Base-by-base conservation (phyloP, 2,113 vertebrate genomes). In the Aplodontia rufa region DNA sequence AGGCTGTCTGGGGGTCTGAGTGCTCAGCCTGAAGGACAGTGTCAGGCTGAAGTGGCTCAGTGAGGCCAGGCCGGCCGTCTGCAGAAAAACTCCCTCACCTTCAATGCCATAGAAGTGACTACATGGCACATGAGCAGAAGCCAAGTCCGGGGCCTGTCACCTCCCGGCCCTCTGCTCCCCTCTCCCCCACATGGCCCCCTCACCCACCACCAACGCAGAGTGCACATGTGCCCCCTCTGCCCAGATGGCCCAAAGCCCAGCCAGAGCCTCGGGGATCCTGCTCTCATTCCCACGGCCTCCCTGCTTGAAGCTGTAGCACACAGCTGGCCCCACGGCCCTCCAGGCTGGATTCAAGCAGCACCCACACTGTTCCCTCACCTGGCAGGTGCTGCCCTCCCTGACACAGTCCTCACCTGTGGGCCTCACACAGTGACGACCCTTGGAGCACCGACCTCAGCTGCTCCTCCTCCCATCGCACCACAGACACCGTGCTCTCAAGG, bases 111-210 rank as follows among this genome's bases (percentile, higher is more conserved):
- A 45, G 40, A 72, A 74, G 55, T 35, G 13, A 55, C 45, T n/a
- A n/a, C 8, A 5, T 32, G 49, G 20, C 4, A 1, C 14, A 45
- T 28, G 20, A 69, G 47, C 10, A 68, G 49, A 92, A 75, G 7
- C 49, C 26, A 37, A 60, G 51, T 47, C 76, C 69, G 74, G 28
- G 40, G 28, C 8, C 51, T 49, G 6, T 22, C 60, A 79, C 55
- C 83, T 10, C 35, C 6, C 30, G 3, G 1, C 2, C 10, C 78
- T 37, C 49, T 32, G 12, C 37, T 8, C 3, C 20, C 76, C 40
- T 58, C 5, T 1, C 62, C 35, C 4, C 26, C 2, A 40, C 19
- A 11, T 9, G 1, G 5, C 1, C 53, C 53, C 35, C 0, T 2
- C 37, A 3, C 26, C 47, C 12, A 51, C 66, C 76, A 30, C 60